Percentiles rank a stretch among this genome's conserved stretches.
Evolutionary conservation across 53 echinoderm and acorn worm genomes (phyloP).

Genomic region (Pentamera pediparva): DNA sequence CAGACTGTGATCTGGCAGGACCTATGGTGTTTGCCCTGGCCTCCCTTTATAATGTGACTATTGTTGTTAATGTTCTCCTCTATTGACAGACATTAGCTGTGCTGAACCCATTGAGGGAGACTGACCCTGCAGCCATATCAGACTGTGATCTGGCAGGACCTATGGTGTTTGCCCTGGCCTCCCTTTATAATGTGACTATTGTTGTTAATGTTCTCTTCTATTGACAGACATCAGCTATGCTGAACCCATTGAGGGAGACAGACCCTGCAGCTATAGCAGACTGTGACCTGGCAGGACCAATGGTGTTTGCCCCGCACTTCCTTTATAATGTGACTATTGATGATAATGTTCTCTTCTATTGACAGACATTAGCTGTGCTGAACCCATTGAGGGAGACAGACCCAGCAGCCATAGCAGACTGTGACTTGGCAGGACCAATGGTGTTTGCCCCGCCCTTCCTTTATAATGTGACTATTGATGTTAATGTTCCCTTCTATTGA

Average conservation of each 20-base stretch:
- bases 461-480: too few species aligned
- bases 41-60: constrained; percentile 20
- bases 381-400: constrained; percentile 93
- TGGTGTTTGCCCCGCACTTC: constrained; percentile 91
- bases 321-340: too few species aligned
- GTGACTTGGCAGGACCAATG: constrained; percentile 92
- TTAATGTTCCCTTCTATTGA: neutral
- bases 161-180: constrained; percentile 83
- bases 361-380: constrained; percentile 85
- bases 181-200: too few species aligned
- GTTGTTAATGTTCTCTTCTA: neutral
- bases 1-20: constrained; percentile 89
- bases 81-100: constrained; percentile 68
- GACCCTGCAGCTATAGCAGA: constrained; percentile 92
- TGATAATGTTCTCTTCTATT: neutral
- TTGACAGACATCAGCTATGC: constrained; percentile 75
- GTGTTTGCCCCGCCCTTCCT: constrained; percentile 94
- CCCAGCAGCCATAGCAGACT: constrained; percentile 88
- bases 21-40: constrained; percentile 95
- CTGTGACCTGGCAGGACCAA: constrained; percentile 88
- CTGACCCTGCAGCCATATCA: constrained; percentile 76
- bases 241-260: constrained; percentile 90
- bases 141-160: constrained; percentile 89
- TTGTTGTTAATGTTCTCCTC: neutral
- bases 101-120: constrained; percentile 75